Percentiles rank a stretch among this genome's conserved stretches.
phyloP scores from a whole-genome alignment of 1,140 invertebrate species.

The Drosophila persimilis region DNA sequence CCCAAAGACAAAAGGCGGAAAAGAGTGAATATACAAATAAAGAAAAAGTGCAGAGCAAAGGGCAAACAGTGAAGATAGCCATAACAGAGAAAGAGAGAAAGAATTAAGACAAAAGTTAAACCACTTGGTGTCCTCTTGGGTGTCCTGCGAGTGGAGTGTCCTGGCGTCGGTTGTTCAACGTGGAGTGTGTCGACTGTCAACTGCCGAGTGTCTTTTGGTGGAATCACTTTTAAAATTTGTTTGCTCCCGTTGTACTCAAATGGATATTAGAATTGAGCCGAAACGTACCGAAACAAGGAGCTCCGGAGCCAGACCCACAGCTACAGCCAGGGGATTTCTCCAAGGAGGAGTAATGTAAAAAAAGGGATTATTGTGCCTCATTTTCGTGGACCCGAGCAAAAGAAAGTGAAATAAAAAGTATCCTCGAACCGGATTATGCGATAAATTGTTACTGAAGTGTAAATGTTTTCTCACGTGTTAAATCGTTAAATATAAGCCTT shows the following conservation, averaged over 20 bases:
- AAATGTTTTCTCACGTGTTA: constrained; percentile 67
- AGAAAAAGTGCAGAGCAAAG: constrained; percentile 28
- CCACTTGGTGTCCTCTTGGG: constrained; percentile 50
- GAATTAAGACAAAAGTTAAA: constrained; percentile 55
- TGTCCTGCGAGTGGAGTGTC: constrained; percentile 35
- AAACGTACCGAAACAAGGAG: constrained; percentile 9
- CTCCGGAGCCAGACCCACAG: background rate
- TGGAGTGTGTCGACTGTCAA: constrained; percentile 24
- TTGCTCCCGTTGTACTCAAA: constrained; percentile 55
- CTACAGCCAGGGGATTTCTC: constrained; percentile 35
- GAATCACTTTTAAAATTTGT: constrained; percentile 72
- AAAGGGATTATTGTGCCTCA: constrained; percentile 73
- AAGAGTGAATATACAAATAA: constrained; percentile 19
- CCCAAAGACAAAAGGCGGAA: background rate
- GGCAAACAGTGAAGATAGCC: background rate
- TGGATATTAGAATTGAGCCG: constrained; percentile 41
- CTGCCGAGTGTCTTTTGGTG: constrained; percentile 54
- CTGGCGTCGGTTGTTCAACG: constrained; percentile 4
- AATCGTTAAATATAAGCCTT: constrained; percentile 37
- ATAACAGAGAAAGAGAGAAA: constrained; percentile 22
- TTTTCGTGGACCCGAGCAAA: constrained; percentile 15
- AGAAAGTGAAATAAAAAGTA: constrained; percentile 38
- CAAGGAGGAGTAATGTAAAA: constrained; percentile 52
- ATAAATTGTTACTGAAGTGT: constrained; percentile 70
- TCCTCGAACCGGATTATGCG: constrained; percentile 59